phyloP scores from a whole-genome alignment of 2,113 vertebrate genomes.

The Pelvicachromis taeniatus region DNA sequence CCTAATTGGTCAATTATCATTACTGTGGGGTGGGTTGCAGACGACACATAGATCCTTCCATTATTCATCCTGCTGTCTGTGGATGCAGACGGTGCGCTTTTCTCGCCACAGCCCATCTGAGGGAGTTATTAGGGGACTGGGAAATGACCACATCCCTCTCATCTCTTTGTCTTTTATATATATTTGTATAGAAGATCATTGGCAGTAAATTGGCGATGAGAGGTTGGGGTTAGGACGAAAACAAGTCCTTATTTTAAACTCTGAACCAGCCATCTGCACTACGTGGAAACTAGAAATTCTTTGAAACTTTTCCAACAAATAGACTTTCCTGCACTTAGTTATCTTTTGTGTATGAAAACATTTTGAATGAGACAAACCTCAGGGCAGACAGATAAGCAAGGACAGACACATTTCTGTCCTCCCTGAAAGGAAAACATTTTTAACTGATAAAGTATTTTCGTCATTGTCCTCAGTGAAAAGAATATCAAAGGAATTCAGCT shows the following conservation, averaged over 20 bases:
- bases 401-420: neutral
- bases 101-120: neutral
- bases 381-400: neutral
- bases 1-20: slow-evolving; percentile 49
- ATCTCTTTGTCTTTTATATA: neutral
- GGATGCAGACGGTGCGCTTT: slow-evolving; percentile 2
- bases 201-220: neutral
- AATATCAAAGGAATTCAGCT: neutral
- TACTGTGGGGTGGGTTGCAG: neutral
- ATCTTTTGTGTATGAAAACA: neutral
- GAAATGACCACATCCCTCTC: neutral
- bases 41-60: neutral
- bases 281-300: rapidly evolving
- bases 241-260: neutral
- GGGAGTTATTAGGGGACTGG: slow-evolving; percentile 30
- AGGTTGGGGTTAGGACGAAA: rapidly evolving
- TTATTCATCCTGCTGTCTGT: slow-evolving; percentile 28
- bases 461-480: neutral
- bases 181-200: neutral
- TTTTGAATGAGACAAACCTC: neutral
- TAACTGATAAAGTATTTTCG: neutral
- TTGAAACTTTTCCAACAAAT: neutral
- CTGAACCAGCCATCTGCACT: neutral
- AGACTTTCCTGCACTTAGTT: neutral
- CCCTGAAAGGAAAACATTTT: rapidly evolving